Conservation (phyloP, 2,113 vertebrate genomes). For the Serranochromis macrocephalus region DNA sequence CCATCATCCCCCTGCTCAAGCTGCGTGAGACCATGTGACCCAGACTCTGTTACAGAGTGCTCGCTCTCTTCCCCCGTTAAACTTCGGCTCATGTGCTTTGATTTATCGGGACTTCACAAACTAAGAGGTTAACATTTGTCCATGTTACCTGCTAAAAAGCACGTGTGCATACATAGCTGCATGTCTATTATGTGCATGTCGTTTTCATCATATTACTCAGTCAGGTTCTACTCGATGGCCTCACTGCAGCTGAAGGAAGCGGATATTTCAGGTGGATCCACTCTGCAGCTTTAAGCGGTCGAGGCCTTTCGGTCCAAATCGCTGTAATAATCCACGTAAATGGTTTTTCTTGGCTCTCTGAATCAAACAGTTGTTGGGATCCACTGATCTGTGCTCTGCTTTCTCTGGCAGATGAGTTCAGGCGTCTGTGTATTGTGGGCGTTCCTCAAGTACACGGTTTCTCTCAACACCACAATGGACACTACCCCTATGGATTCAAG, state of each 20-base stretch:
- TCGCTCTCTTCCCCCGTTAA: neutral
- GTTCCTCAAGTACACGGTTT: constrained; percentile 66
- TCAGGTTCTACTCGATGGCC: neutral
- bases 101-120: neutral
- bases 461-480: constrained; percentile 53
- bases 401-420: constrained; percentile 78
- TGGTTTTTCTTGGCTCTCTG: neutral
- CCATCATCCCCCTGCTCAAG: constrained; percentile 1
- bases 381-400: neutral
- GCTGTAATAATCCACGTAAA: neutral
- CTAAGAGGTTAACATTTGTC: neutral
- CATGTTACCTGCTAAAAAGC: neutral
- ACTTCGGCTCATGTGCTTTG: neutral
- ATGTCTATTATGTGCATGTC: neutral
- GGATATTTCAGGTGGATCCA: neutral
- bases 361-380: neutral
- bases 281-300: neutral
- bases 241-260: neutral
- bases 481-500: constrained; percentile 46
- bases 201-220: neutral
- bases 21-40: constrained; percentile 21
- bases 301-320: neutral
- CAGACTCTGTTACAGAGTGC: neutral
- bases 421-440: constrained; percentile 79
- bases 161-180: neutral